phyloP scores from a whole-genome alignment of 1,140 invertebrate genomes.

The Zaprionus gabonicus region DNA sequence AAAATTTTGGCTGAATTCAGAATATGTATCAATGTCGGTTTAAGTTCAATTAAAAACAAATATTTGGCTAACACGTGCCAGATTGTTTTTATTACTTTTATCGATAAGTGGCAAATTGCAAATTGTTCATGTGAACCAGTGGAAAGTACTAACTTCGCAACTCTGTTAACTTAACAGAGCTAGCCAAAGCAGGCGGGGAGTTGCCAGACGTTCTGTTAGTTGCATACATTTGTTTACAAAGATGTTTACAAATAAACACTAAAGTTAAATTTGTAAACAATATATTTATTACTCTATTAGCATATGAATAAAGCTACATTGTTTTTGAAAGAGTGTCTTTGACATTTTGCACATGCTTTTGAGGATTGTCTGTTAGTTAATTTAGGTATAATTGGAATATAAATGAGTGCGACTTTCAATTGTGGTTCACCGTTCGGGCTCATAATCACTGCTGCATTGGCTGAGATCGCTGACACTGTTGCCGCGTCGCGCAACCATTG shows the following conservation, averaged over 20 bases:
- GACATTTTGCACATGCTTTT: neutral
- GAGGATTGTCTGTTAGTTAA: neutral
- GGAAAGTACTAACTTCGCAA: neutral
- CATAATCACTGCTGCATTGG: conserved; percentile 55
- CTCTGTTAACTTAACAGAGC: conserved; percentile 2
- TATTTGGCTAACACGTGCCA: too few species aligned
- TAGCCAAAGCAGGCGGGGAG: neutral
- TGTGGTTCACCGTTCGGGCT: neutral
- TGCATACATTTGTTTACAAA: too few species aligned
- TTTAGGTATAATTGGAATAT: neutral
- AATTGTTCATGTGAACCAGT: neutral
- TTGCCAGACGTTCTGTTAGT: neutral
- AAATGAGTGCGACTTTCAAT: neutral
- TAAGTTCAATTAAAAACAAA: too few species aligned
- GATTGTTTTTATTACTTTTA: neutral
- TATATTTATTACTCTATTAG: neutral
- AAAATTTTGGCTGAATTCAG: too few species aligned
- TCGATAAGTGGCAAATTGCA: neutral
- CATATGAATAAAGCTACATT: neutral
- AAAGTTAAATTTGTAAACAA: neutral
- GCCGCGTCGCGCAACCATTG: conserved; percentile 44
- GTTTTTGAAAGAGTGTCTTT: neutral
- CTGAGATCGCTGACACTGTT: conserved; percentile 67
- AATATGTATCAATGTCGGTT: too few species aligned
- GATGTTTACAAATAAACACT: neutral